A percentile compares a stretch with the other conserved stretches of the same genome.
Conservation (phyloP, 1,140 invertebrate species). For the Temnothorax curvispinosus region DNA sequence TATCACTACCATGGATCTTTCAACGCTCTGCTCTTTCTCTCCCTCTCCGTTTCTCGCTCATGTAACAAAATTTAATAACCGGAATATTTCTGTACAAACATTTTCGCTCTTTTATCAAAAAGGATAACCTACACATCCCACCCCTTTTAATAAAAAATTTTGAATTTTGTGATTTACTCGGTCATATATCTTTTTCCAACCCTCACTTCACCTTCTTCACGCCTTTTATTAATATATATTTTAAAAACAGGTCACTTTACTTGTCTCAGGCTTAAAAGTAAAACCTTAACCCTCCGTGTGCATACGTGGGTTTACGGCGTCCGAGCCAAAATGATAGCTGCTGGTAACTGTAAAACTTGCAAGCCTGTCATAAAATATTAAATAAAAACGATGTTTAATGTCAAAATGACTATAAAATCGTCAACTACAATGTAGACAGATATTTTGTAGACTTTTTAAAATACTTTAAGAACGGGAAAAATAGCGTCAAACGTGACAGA, state of each 20-base stretch:
- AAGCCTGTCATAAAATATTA: too few relatives aligned
- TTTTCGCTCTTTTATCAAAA: constrained; percentile 82
- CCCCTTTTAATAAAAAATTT: constrained; percentile 80
- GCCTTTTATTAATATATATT: constrained; percentile 76
- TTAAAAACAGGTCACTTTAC: constrained; percentile 83
- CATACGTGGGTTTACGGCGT: too few relatives aligned
- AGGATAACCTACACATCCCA: constrained; percentile 78
- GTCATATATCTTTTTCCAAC: constrained; percentile 29
- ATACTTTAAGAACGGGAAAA: too few relatives aligned
- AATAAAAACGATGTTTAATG: too few relatives aligned
- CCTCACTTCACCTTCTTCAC: constrained; percentile 19
- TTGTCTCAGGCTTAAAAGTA: constrained; percentile 78
- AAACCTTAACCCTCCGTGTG: constrained; percentile 72
- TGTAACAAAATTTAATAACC: constrained; percentile 86
- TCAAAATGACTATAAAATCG: too few relatives aligned
- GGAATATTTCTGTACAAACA: constrained; percentile 86
- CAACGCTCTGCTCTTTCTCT: constrained; percentile 54
- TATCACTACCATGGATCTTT: constrained; percentile 62
- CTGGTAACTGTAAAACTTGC: too few relatives aligned
- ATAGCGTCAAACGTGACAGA: too few relatives aligned
- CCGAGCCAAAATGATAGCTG: too few relatives aligned
- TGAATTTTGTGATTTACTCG: constrained; percentile 82
- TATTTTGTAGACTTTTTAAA: too few relatives aligned
- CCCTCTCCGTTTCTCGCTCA: constrained; percentile 57
- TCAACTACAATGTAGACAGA: too few relatives aligned